Percentiles rank a stretch among this genome's conserved stretches.
phyloP scores from a whole-genome alignment of 2,888 invertebrate genomes.

The Drosophila borborema region DNA sequence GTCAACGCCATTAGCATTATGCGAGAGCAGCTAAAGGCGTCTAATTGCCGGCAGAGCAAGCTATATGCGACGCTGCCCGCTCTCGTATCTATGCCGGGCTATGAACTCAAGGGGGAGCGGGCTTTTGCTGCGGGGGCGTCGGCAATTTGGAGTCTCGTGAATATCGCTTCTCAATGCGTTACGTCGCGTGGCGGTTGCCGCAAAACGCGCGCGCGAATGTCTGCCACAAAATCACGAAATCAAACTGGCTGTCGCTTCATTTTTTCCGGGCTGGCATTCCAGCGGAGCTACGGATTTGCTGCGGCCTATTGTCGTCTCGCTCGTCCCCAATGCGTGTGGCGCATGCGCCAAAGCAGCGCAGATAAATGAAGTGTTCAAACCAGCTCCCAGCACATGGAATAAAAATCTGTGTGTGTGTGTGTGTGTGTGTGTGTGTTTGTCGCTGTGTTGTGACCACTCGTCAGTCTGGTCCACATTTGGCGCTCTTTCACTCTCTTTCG shows the following conservation, averaged over 20 bases:
- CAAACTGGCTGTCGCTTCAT: conserved; percentile 55
- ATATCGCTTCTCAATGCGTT: conserved; percentile 41
- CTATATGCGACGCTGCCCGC: conserved; percentile 7
- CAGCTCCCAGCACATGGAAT: conserved; percentile 55
- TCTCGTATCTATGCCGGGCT: conserved; percentile 11
- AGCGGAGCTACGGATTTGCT: conserved; percentile 54
- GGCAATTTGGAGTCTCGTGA: conserved; percentile 5
- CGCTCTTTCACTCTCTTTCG: conserved; percentile 14
- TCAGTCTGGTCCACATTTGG: conserved; percentile 39
- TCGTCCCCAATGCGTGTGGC: conserved; percentile 40
- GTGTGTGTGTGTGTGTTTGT: conserved; percentile 7
- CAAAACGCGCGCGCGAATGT: conserved; percentile 68
- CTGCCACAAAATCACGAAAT: conserved; percentile 64
- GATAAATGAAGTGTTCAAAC: conserved; percentile 57
- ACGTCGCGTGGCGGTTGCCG: conserved; percentile 73
- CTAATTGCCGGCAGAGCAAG: conserved; percentile 66
- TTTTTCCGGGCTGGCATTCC: conserved; percentile 64
- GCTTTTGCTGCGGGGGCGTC: conserved; percentile 9
- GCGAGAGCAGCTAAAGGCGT: conserved; percentile 76
- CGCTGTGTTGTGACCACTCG: conserved; percentile 42
- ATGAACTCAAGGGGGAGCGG: too few species aligned
- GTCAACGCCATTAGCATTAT: conserved; percentile 83
- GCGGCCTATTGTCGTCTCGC: conserved; percentile 52
- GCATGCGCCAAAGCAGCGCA: conserved; percentile 75
- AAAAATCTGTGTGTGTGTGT: background rate